Evolutionary conservation across 1,140 invertebrate genomes (phyloP), one percentile per base, ranked within the genome.

Genomic region (Pseudomyrmex gracilis): DNA sequence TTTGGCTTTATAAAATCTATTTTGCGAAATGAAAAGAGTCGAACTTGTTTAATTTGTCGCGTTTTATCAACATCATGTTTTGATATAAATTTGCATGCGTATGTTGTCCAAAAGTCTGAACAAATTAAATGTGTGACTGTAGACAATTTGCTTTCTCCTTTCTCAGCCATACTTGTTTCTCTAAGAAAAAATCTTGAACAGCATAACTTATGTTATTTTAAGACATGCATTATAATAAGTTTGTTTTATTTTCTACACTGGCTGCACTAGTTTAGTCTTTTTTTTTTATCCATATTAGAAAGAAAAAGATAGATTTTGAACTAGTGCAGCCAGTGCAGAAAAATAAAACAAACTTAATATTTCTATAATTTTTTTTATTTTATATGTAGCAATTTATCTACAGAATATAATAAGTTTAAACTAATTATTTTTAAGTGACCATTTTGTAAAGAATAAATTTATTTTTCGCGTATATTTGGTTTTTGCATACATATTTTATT

Each of bases 1-100:
- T 71, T 71, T 55, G 51, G 22, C 55, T 55, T 71, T 15, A 34
- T 71, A 55, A 71, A 55, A 55, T 57, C 15, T 57, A 71, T 71
- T 55, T 12, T 71, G 3, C 67, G 8, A 57, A 71, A 71, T 71
- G 3, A 57, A 71, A 57, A 71, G 1, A 13, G 12, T 15, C 47
- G 17, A 68, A 53, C 43, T 57, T 71, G 51, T 71, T 55, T 71
- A 55, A 55, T 71, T 43, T 55, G 22, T 71, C 22, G 34, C 47
- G 20, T 71, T 71, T 55, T 71, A 71, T 43, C 13, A 13, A 71
- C 51, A 5, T 57, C 9, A 71, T 17, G 20, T 5, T 71, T 71
- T 71, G 51, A 71, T 55, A 17, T 9, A 34, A 17, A 55, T 55
- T n/a, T 71, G 1, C 22, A 71, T 71, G 51, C 22, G 9, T 71